Conservation (phyloP, 64 coral and sea anemone species). For the Pachyseris speciosa region DNA sequence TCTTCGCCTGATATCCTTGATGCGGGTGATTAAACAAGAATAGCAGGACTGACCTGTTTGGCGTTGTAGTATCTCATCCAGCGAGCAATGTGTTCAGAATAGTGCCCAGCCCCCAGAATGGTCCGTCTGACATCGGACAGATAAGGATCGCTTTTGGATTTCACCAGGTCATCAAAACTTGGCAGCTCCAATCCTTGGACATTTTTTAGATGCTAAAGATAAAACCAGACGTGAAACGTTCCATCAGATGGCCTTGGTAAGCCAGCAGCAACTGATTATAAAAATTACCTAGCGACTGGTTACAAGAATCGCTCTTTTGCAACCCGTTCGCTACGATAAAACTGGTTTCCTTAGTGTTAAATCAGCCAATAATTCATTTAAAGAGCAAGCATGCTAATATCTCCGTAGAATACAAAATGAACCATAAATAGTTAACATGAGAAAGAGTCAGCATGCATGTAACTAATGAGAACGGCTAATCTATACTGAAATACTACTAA, state of each 20-base stretch:
- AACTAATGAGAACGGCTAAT: no score
- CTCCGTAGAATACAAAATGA: no score
- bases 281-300: no score
- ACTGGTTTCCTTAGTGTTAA: no score
- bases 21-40: neutral
- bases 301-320: no score
- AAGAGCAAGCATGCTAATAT: no score
- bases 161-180: conserved; percentile 85
- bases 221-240: neutral
- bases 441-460: no score
- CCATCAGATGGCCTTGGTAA: neutral
- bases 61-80: conserved; percentile 95
- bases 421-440: no score
- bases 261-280: neutral
- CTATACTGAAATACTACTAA: no score
- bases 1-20: no score
- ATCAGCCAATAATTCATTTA: no score
- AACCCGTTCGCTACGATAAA: no score
- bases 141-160: conserved; percentile 21
- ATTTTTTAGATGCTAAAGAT: conserved; percentile 34
- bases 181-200: conserved; percentile 19
- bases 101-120: conserved; percentile 87
- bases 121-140: conserved; percentile 47
- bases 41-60: conserved; percentile 59
- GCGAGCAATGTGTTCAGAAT: conserved; percentile 84